These are phyloP conservation scores for Helostoma temminkii DNA, from an alignment of 2,797 vertebrate genomes.

Conservation along the genomic window DNA sequence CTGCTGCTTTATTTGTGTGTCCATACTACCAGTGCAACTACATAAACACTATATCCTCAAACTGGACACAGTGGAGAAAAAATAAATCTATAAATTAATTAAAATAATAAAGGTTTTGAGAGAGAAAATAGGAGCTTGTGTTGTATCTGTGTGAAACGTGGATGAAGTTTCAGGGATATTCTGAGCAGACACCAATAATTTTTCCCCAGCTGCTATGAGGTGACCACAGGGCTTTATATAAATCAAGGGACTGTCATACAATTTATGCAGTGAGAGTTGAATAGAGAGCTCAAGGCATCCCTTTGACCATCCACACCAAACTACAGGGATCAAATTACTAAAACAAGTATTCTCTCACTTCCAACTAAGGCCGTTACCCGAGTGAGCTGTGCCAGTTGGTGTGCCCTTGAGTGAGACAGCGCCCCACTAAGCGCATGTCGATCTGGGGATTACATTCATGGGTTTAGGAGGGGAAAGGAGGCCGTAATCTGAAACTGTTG, in stretches of 20 bases:
- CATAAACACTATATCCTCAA: slow-evolving; percentile 54
- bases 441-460: slow-evolving; percentile 81
- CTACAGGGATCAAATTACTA: slow-evolving; percentile 71
- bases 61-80: slow-evolving; percentile 43
- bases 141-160: slow-evolving; percentile 41
- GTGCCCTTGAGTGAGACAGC: slow-evolving; percentile 84
- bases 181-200: slow-evolving; percentile 69
- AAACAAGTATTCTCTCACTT: slow-evolving; percentile 75
- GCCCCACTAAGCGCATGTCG: slow-evolving; percentile 74
- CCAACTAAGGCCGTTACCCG: slow-evolving; percentile 74
- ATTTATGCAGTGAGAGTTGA: slow-evolving; percentile 67
- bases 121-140: slow-evolving; percentile 69
- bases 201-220: slow-evolving; percentile 77
- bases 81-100: slow-evolving; percentile 70
- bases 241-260: slow-evolving; percentile 66
- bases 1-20: slow-evolving; percentile 52
- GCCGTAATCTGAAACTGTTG: slow-evolving; percentile 84
- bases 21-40: slow-evolving; percentile 44
- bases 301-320: slow-evolving; percentile 62
- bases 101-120: slow-evolving; percentile 72
- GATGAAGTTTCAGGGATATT: slow-evolving; percentile 76
- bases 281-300: slow-evolving; percentile 66
- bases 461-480: slow-evolving; percentile 79
- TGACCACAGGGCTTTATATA: slow-evolving; percentile 79
- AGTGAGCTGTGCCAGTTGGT: slow-evolving; percentile 75